Conservation (phyloP, 2,797 vertebrate species). For the Enteromius argenteus region DNA sequence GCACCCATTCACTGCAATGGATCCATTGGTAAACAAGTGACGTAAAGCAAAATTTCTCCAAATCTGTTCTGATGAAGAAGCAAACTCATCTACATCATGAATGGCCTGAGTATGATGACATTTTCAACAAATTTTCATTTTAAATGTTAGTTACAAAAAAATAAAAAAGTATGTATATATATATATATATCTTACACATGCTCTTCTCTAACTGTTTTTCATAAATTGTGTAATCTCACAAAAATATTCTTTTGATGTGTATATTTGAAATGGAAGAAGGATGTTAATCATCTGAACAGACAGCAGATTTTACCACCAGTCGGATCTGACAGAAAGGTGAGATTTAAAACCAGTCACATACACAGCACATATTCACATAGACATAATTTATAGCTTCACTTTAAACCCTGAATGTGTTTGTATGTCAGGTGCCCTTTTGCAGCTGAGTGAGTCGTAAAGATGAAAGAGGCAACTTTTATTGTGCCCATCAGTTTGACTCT, state of each 20-base stretch:
- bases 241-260: conserved; percentile 34
- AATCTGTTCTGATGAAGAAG: background rate
- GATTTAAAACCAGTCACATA: conserved; percentile 11
- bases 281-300: conserved; percentile 36
- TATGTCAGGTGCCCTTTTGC: conserved; percentile 47
- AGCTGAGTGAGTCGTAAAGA: conserved; percentile 48
- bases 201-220: conserved; percentile 2
- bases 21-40: background rate
- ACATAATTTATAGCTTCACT: conserved; percentile 40
- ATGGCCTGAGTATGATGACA: background rate
- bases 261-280: conserved; percentile 44
- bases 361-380: conserved; percentile 12
- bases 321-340: conserved; percentile 53
- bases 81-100: background rate
- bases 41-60: background rate
- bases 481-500: conserved; percentile 24
- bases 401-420: conserved; percentile 36
- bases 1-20: background rate
- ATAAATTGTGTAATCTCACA: background rate
- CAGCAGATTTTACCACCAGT: conserved; percentile 52
- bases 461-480: conserved; percentile 46
- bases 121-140: background rate
- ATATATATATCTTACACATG: too few species aligned
- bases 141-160: too few species aligned
- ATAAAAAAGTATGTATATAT: too few species aligned